These are phyloP conservation scores for Hemicordylus capensis DNA, from an alignment of 2,113 vertebrate genomes.

Conservation along the genomic window DNA sequence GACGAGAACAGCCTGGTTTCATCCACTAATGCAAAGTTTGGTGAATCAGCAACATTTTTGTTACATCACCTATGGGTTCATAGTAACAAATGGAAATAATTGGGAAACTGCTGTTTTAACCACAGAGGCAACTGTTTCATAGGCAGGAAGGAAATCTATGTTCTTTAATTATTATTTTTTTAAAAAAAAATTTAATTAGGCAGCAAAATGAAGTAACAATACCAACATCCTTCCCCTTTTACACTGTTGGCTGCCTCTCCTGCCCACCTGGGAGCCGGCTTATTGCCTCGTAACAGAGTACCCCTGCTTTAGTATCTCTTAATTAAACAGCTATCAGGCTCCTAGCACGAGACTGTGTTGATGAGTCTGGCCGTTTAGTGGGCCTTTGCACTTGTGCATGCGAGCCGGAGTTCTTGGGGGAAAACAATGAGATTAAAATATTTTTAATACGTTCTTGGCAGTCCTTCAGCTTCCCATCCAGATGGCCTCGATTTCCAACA, in stretches of 20 bases:
- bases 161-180: constrained; percentile 2
- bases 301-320: constrained; percentile 22
- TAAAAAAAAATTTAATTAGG: background rate
- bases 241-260: background rate
- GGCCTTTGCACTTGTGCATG: constrained; percentile 10
- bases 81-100: background rate
- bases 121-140: background rate
- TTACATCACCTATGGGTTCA: background rate
- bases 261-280: background rate
- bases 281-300: constrained; percentile 35
- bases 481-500: constrained; percentile 45
- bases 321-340: constrained; percentile 38
- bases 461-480: constrained; percentile 4
- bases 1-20: background rate
- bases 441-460: constrained; percentile 3
- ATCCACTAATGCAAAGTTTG: background rate
- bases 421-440: constrained; percentile 39
- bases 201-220: constrained; percentile 1
- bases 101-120: background rate
- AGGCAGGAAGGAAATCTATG: background rate
- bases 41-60: background rate
- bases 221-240: background rate
- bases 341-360: background rate
- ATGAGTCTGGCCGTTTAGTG: constrained; percentile 44
- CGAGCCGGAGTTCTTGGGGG: constrained; percentile 32